Base-by-base conservation (phyloP, 2,113 vertebrate genomes). In the Morone chrysops region DNA sequence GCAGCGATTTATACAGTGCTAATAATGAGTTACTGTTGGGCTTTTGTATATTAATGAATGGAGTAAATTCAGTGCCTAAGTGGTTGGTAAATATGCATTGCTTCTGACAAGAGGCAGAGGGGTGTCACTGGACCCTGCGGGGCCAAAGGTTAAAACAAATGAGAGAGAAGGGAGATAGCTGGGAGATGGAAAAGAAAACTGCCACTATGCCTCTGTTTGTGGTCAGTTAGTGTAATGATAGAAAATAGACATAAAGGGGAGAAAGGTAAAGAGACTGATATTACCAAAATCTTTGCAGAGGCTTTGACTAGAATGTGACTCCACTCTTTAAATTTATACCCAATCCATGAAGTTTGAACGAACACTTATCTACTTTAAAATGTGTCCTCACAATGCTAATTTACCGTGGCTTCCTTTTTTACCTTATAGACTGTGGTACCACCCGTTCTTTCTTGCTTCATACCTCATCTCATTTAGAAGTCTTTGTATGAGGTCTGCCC, bases 61-160 rank as follows among this genome's bases (percentile, higher is more conserved):
- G 70, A 62, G 45, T 11, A 6, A 12, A 41, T 43, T 75, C 11
- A 18, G 66, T 18, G 22, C 45, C 65, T 41, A 51, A 74, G 72
- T 53, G 67, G 25, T 16, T 51, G 31, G 65, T 87, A 84, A 78
- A 82, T 84, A 90, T 87, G 60, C 60, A 79, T 78, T 12, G 5
- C 50, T 67, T 84, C 47, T n/a, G 53, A 31, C 38, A 16, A 36
- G 78, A 82, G 61, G 31, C 73, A 40, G 40, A 67, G 25, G 25
- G 20, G 11, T 47, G 43, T 78, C 75, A 31, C 4, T 13, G 50
- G 67, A 47, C n/a, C 18, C 11, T 60, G 68, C 40, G 41, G 62
- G 78, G 75, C 86, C 72, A 86, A 60, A 92, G 60, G 86, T 90
- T 81, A 82, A 53, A 54, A 22, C 10, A 57, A 54, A 36, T 31